These are phyloP conservation scores for Vireo griseus DNA, from an alignment of 2,797 vertebrate species.

Conservation along the genomic window DNA sequence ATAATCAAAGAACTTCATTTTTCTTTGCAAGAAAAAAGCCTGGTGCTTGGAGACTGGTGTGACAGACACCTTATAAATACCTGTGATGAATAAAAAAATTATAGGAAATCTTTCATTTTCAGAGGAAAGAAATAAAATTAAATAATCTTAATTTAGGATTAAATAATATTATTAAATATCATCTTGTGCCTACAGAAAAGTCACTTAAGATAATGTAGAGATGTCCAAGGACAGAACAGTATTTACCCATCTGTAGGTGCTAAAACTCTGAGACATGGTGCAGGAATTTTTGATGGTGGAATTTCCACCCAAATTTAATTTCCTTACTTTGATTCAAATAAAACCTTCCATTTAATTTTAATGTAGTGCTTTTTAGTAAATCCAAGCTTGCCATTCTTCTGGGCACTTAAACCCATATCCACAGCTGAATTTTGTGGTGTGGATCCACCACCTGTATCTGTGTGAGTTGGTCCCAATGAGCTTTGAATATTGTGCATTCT, in stretches of 20 bases:
- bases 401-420: background rate
- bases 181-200: background rate
- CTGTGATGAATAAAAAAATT: background rate
- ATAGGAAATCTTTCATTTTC: background rate
- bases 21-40: background rate
- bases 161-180: background rate
- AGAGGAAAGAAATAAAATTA: background rate
- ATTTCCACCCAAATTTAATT: constrained; percentile 21
- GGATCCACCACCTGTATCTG: fast-evolving
- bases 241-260: background rate
- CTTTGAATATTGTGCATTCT: background rate
- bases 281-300: background rate
- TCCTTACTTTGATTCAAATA: constrained; percentile 19
- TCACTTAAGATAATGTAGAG: background rate
- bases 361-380: background rate
- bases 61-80: constrained; percentile 12
- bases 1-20: background rate
- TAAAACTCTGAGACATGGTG: background rate
- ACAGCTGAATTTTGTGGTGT: background rate
- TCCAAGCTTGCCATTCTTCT: background rate
- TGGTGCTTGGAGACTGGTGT: background rate
- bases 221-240: background rate
- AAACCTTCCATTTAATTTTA: background rate
- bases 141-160: background rate
- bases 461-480: background rate